Evolutionary conservation across 2,113 vertebrate species (phyloP).

Genomic region (Furnarius figulus): DNA sequence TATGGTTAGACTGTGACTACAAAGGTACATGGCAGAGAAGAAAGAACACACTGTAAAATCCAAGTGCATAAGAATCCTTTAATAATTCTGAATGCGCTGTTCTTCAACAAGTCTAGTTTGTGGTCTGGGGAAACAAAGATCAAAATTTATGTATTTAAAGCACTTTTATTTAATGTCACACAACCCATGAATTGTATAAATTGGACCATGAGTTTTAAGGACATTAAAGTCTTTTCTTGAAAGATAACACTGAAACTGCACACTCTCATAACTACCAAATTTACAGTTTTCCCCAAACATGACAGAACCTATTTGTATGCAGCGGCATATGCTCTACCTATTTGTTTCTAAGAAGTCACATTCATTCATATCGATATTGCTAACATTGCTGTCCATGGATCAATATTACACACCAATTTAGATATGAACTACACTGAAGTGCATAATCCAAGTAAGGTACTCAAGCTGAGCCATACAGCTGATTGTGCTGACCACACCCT

Average conservation of each 20-base stretch:
- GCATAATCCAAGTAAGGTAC: neutral
- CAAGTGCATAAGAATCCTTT: neutral
- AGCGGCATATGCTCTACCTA: neutral
- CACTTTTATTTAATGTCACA: neutral
- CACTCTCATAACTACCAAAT: neutral
- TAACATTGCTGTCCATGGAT: neutral
- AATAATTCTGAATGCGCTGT: neutral
- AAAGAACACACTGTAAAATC: neutral
- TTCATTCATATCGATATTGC: neutral
- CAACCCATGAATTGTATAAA: neutral
- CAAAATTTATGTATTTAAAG: neutral
- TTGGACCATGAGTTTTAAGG: neutral
- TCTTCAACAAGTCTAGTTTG: neutral
- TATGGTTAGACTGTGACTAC: neutral
- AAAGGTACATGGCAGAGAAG: neutral
- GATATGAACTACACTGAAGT: neutral
- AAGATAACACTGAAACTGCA: neutral
- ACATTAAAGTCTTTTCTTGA: neutral
- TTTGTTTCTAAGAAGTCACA: neutral
- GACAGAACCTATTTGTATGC: neutral
- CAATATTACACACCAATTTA: neutral
- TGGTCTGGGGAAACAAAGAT: neutral
- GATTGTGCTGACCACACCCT: neutral
- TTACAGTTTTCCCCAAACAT: neutral
- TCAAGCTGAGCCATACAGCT: neutral